phyloP scores from a whole-genome alignment of 2,888 invertebrate species.

The Ornithoptera alexandrae region DNA sequence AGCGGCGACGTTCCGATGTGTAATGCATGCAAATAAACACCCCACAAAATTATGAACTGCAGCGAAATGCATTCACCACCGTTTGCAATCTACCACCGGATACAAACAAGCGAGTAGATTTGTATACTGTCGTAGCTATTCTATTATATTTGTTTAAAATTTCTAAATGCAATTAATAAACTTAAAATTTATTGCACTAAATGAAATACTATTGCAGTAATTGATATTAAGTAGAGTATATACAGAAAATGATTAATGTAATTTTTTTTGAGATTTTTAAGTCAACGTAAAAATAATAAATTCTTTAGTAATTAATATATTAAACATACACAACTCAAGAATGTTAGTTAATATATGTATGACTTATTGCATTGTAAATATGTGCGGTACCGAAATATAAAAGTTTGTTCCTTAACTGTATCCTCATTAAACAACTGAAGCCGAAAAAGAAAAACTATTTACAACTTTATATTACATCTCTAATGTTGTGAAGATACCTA shows the following conservation, averaged over 20 bases:
- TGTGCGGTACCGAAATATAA: background rate
- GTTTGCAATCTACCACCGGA: conserved; percentile 14
- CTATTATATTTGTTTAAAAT: background rate
- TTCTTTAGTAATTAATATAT: too few species aligned
- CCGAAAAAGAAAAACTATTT: conserved; percentile 17
- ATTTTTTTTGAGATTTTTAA: too few species aligned
- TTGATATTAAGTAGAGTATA: too few species aligned
- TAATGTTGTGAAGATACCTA: conserved; percentile 19
- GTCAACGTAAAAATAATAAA: too few species aligned
- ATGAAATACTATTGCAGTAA: too few species aligned
- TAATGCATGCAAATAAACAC: conserved; percentile 19
- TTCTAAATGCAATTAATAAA: too few species aligned
- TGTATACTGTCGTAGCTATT: background rate
- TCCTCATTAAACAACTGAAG: background rate
- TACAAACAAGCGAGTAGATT: conserved; percentile 14
- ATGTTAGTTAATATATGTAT: too few species aligned
- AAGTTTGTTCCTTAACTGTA: background rate
- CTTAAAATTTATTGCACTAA: too few species aligned
- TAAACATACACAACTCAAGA: too few species aligned
- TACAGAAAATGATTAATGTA: too few species aligned
- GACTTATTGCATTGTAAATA: too few species aligned
- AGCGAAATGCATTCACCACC: conserved; percentile 29
- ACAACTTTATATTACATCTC: conserved; percentile 20
- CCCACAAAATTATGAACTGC: conserved; percentile 37
- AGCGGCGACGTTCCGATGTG: conserved; percentile 3